Percentiles rank a stretch among this genome's conserved stretches.
Conservation (phyloP, 2,888 invertebrate species). For the Rhorus exstirpatorius region DNA sequence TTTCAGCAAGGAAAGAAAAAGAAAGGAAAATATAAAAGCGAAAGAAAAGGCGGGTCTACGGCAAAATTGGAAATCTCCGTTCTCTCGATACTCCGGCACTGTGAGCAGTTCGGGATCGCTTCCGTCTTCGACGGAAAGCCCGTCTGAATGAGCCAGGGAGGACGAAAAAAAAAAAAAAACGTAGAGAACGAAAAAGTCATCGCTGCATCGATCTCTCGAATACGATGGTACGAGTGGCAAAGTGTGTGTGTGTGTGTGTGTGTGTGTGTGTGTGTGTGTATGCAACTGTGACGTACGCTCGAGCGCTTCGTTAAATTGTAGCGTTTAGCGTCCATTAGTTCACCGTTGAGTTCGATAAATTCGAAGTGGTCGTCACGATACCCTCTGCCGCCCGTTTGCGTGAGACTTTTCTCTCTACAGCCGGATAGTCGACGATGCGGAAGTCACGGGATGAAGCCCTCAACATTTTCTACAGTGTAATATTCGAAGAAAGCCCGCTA, state of each 20-base stretch:
- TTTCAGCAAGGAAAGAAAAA: background rate
- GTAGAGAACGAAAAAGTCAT: constrained; percentile 8
- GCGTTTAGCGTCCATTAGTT: constrained; percentile 74
- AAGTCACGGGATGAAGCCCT: constrained; percentile 28
- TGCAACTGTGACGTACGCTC: constrained; percentile 63
- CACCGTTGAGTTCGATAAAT: constrained; percentile 71
- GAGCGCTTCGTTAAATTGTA: constrained; percentile 69
- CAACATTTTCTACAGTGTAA: constrained; percentile 16
- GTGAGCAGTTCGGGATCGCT: constrained; percentile 38
- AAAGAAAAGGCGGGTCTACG: constrained; percentile 20
- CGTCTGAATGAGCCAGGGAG: constrained; percentile 6
- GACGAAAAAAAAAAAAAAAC: constrained; percentile 2
- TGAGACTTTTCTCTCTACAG: constrained; percentile 37
- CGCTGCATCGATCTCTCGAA: constrained; percentile 42
- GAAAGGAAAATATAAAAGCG: constrained; percentile 6
- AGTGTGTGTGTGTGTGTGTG: constrained; percentile 47
- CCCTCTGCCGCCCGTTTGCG: constrained; percentile 4
- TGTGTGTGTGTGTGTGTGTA: constrained; percentile 48
- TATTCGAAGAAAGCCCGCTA: background rate
- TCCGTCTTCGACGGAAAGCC: constrained; percentile 48
- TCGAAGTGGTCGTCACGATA: constrained; percentile 41
- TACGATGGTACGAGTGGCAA: constrained; percentile 15
- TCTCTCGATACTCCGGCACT: constrained; percentile 23
- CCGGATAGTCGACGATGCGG: constrained; percentile 34
- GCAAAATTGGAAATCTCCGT: constrained; percentile 60